phyloP scores from a whole-genome alignment of 1,140 invertebrate genomes.

The Pseudomyrmex dendroicus region DNA sequence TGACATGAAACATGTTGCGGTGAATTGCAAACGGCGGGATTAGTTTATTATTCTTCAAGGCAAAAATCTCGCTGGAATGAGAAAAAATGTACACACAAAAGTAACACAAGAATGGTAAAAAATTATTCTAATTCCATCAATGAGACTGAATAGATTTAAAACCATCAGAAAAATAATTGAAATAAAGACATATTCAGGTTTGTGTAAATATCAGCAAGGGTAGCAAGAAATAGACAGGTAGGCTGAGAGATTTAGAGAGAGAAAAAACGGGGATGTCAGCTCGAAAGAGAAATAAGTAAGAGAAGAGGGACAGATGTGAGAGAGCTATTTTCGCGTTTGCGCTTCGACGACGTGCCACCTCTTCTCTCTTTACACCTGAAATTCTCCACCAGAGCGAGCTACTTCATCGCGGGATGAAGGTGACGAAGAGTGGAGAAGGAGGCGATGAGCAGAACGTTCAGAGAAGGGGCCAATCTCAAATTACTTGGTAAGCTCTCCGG shows the following conservation, averaged over 20 bases:
- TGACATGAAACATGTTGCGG: constrained; percentile 30
- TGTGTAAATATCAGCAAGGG: not conserved
- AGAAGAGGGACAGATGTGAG: constrained; percentile 50
- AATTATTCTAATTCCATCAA: too few species aligned
- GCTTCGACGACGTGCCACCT: constrained; percentile 59
- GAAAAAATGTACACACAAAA: not conserved
- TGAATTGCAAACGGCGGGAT: constrained; percentile 22
- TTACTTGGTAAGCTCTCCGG: constrained; percentile 78
- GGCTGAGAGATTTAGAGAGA: not conserved
- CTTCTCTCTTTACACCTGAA: constrained; percentile 65
- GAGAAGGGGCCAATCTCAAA: constrained; percentile 81
- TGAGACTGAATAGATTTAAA: constrained; percentile 1
- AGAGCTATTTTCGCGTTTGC: constrained; percentile 68
- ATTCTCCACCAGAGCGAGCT: constrained; percentile 77
- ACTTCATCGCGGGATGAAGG: constrained; percentile 41
- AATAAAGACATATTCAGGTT: not conserved
- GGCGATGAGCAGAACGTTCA: constrained; percentile 71
- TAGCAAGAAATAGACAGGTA: not conserved
- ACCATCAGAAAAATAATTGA: not conserved
- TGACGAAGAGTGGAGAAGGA: constrained; percentile 59
- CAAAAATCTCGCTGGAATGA: not conserved
- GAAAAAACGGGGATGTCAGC: not conserved
- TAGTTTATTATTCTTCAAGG: not conserved
- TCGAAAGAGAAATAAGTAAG: constrained; percentile 29
- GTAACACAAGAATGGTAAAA: too few species aligned